These are phyloP conservation scores for Heliconius eleuchia DNA, from an alignment of 1,140 invertebrate species.

Conservation along the genomic window DNA sequence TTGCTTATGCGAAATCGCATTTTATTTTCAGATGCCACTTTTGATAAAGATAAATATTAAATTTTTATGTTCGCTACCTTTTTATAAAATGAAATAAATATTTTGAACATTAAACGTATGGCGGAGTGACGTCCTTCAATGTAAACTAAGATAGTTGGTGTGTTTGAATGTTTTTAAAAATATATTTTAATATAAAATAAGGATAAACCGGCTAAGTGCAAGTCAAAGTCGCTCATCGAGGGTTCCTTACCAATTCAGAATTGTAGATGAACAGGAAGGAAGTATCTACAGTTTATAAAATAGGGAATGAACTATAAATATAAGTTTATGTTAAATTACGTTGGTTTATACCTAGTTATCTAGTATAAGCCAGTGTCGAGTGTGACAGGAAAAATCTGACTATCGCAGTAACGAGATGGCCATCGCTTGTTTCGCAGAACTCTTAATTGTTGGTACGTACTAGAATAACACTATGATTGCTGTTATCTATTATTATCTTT, in stretches of 20 bases:
- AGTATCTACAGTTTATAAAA: too few species aligned
- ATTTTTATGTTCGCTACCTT: background rate
- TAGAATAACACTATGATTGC: conserved; percentile 14
- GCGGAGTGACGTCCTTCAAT: background rate
- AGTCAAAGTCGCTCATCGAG: too few species aligned
- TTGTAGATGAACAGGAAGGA: too few species aligned
- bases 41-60: background rate
- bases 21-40: conserved; percentile 18
- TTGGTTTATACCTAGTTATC: background rate
- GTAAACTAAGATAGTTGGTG: background rate
- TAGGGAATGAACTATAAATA: too few species aligned
- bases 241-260: too few species aligned
- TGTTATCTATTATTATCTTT: conserved; percentile 8
- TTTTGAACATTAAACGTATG: background rate
- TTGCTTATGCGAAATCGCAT: conserved; percentile 27
- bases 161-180: background rate
- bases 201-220: too few species aligned
- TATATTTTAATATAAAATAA: too few species aligned
- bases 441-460: conserved; percentile 52
- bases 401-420: conserved; percentile 49
- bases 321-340: too few species aligned
- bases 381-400: conserved; percentile 59
- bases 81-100: background rate
- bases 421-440: conserved; percentile 50
- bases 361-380: conserved; percentile 33